Base-by-base conservation (phyloP, 2,888 invertebrate species). In the Conistra vaccinii region DNA sequence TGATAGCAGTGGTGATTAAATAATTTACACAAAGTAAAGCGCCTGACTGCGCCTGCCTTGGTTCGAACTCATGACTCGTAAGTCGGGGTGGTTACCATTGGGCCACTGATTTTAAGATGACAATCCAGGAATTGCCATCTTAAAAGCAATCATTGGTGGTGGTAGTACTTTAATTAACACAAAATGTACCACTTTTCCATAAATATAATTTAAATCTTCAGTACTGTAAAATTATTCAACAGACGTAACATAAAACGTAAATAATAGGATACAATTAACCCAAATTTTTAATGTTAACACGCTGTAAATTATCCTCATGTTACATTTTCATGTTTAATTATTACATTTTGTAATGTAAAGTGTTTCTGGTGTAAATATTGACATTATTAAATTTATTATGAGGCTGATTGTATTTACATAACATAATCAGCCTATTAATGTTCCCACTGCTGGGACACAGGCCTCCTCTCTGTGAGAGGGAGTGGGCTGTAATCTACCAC, bases 311-410 rank as follows among this genome's bases (percentile, higher is more conserved):
- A 42, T 42, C 6, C 10, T 20, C 20, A 39, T 29, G 39, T 10
- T 14, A 39, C 29, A 12, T 4, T 23, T 60, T 73, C n/a, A 42
- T 48, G 17, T 58, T 58, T 55, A 17, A 42, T 73, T 32, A 32
- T 61, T 51, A 73, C 17, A 60, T 23, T 61, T 26, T 26, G 45
- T 39, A 69, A 71, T 55, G 14, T 42, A 32, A 29, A 42, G 3
- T 32, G 55, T 17, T 70, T 23, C 9, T 20, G 9, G n/a, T 26
- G 32, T 29, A 14, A 32, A 69, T n/a, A 55, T 20, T 32, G 20
- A 42, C 32, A 32, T 26, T 12, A 66, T n/a, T n/a, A 14, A 35
- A 35, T 35, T 35, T 35, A 35, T 4, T 35, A 35, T 23, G 45
- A 9, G 14, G 20, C 14, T 63, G 45, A 76, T 76, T 63, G 20